phyloP scores from a whole-genome alignment of 2,888 invertebrate species.

The Strigamia transsilvanica region DNA sequence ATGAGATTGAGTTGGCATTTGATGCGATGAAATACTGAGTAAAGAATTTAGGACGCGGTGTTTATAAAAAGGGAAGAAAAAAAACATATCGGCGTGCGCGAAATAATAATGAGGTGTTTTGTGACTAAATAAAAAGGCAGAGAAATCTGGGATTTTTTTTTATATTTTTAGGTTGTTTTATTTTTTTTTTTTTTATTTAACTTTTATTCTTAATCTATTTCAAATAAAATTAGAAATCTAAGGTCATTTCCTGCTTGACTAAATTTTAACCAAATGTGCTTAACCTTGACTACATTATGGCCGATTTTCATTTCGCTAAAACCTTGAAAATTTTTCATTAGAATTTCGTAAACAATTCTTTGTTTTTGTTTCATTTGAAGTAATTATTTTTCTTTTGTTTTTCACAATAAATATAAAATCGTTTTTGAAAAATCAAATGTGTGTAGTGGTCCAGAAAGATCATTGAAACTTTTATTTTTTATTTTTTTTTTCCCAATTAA shows the following conservation, averaged over 20 bases:
- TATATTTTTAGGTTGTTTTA: too few species aligned
- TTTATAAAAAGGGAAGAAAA: not conserved
- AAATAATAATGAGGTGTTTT: not conserved
- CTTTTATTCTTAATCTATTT: not conserved
- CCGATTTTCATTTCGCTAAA: not conserved
- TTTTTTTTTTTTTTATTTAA: not conserved
- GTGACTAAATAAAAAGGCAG: not conserved
- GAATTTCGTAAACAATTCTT: not conserved
- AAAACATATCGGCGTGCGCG: not conserved
- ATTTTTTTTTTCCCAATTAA: not conserved
- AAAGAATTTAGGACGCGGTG: not conserved
- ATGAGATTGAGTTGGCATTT: not conserved
- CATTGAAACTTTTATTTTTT: too few species aligned
- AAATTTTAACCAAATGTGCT: conserved; percentile 3
- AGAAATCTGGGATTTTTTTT: not conserved
- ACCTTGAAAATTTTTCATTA: not conserved
- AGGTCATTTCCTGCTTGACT: conserved; percentile 3
- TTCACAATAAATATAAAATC: too few species aligned
- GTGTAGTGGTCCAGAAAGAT: too few species aligned
- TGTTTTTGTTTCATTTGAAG: too few species aligned
- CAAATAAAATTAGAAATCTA: not conserved
- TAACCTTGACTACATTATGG: not conserved
- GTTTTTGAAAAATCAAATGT: too few species aligned
- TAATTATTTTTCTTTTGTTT: too few species aligned
- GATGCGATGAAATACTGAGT: not conserved